A percentile compares a stretch with the other conserved stretches of the same genome.
phyloP scores from a whole-genome alignment of 2,797 vertebrate species.

The Gallinago stenura region DNA sequence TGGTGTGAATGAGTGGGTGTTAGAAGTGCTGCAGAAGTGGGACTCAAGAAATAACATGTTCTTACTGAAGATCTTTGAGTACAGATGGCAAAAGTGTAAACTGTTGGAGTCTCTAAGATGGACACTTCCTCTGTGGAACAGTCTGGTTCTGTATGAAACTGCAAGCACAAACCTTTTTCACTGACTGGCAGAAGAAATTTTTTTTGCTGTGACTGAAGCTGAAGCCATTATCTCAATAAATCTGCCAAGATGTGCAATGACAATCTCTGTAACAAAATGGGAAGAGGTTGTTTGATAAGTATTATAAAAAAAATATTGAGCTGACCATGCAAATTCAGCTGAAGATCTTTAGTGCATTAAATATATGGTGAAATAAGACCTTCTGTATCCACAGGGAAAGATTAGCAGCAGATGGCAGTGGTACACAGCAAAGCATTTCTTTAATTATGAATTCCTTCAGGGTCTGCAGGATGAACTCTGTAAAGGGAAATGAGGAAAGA shows the following conservation, averaged over 20 bases:
- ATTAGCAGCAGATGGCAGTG: slow-evolving; percentile 68
- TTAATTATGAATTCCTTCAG: slow-evolving; percentile 45
- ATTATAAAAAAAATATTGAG: neutral
- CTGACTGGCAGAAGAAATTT: neutral
- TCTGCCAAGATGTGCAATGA: neutral
- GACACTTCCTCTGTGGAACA: slow-evolving; percentile 29
- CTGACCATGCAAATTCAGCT: neutral
- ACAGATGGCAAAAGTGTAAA: slow-evolving; percentile 53
- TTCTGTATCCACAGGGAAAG: slow-evolving; percentile 3
- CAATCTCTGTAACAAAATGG: neutral
- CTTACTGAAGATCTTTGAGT: slow-evolving; percentile 21
- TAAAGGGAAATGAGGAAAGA: neutral
- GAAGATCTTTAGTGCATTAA: neutral
- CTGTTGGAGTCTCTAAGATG: slow-evolving; percentile 24
- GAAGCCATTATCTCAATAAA: neutral
- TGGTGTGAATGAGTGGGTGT: slow-evolving; percentile 55
- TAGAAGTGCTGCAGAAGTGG: slow-evolving; percentile 36
- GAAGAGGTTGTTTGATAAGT: neutral
- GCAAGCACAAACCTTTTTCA: neutral
- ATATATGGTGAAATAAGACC: slow-evolving; percentile 20
- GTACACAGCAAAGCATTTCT: slow-evolving; percentile 30
- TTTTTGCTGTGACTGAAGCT: neutral
- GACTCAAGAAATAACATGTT: slow-evolving; percentile 59
- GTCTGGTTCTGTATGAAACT: neutral
- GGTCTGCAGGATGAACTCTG: neutral